Evolutionary conservation across 1,140 invertebrate genomes (phyloP).

Genomic region (Hylyphantes graminicola): DNA sequence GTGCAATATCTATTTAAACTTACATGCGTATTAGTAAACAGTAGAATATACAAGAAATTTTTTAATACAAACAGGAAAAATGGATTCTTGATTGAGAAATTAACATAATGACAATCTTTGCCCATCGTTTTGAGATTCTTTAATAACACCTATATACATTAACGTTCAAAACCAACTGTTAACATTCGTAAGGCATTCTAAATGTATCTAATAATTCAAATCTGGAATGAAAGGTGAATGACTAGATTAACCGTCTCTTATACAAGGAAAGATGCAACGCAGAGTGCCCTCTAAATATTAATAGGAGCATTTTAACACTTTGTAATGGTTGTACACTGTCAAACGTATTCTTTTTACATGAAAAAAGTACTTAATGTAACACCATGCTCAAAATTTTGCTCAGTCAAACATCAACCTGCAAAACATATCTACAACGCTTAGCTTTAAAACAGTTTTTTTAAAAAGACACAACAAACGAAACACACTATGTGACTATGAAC

Average conservation of each 20-base stretch:
- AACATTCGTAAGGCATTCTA: conserved; percentile 36
- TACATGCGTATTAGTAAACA: conserved; percentile 9
- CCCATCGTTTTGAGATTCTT: not conserved
- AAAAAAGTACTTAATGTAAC: not conserved
- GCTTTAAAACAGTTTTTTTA: not conserved
- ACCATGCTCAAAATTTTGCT: not conserved
- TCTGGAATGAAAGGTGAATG: conserved; percentile 38
- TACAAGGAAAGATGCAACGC: conserved; percentile 29
- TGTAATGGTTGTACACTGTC: too few relatives aligned
- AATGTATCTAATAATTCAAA: conserved; percentile 19
- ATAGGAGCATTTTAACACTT: not conserved
- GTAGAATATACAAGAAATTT: conserved; percentile 1
- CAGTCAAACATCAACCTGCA: not conserved
- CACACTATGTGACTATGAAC: too few relatives aligned
- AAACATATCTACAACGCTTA: not conserved
- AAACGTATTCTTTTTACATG: too few relatives aligned
- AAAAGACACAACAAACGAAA: too few relatives aligned
- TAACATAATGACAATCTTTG: not conserved
- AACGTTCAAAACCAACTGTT: conserved; percentile 22
- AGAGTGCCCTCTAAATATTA: conserved; percentile 27
- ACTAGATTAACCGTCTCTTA: conserved; percentile 23
- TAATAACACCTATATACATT: conserved; percentile 44
- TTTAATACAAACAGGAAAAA: too few relatives aligned
- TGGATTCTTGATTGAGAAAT: too few relatives aligned
- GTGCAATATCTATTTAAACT: conserved; percentile 51